phyloP scores from a whole-genome alignment of 2,888 invertebrate species.

The Xanthia icteritia region DNA sequence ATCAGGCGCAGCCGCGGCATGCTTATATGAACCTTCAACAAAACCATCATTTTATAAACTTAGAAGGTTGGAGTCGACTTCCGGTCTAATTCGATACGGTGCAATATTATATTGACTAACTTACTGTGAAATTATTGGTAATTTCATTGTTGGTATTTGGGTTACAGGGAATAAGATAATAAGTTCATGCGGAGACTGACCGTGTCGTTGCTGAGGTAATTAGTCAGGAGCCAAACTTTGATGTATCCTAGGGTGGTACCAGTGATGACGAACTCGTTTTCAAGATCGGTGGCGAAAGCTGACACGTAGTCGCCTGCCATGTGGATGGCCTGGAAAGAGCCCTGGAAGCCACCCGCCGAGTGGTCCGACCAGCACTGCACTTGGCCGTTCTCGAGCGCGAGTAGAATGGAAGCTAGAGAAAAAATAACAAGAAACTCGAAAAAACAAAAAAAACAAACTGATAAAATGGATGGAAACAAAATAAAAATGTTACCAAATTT shows the following conservation, averaged over 20 bases:
- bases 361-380: conserved; percentile 96
- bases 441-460: neutral
- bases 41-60: conserved; percentile 7
- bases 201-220: conserved; percentile 90
- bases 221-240: conserved; percentile 94
- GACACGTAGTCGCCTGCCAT: conserved; percentile 92
- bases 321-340: conserved; percentile 93
- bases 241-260: conserved; percentile 94
- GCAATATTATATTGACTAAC: neutral
- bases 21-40: conserved; percentile 86
- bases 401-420: conserved; percentile 91
- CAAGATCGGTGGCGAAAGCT: conserved; percentile 92
- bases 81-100: neutral
- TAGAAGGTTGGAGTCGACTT: neutral
- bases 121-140: neutral
- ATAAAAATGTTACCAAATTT: neutral
- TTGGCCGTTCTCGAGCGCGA: conserved; percentile 94
- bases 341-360: conserved; percentile 93
- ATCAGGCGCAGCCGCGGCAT: conserved; percentile 92
- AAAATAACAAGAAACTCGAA: neutral
- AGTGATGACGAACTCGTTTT: conserved; percentile 93
- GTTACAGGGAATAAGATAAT: neutral
- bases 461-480: neutral
- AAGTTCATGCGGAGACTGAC: conserved; percentile 66
- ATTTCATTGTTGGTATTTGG: neutral